Evolutionary conservation across 2,797 vertebrate species (phyloP), one percentile per base, ranked within the genome.

Genomic region (Anguilla obscura): DNA sequence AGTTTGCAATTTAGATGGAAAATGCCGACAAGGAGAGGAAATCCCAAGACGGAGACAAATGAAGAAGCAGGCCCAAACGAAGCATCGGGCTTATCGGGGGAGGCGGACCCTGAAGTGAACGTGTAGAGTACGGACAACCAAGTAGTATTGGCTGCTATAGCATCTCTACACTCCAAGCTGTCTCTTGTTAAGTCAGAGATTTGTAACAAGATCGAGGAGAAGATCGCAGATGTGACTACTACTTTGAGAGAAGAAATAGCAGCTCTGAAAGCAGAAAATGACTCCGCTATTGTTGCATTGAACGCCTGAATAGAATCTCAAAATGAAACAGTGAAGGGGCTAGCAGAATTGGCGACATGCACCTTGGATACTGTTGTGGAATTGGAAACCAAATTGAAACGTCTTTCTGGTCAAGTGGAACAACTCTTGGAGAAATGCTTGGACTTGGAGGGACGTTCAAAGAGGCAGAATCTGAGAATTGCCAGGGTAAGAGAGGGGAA

Each of bases 361-460:
- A 84, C 88, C 6, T 84, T 76, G 30, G 88, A 86, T 58, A 71
- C 60, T 33, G 76, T 86, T 40, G 52, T n/a, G 56, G 86, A 90
- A 14, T 27, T 88, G 6, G 71, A 86, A 56, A 79, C 54, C 14
- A 86, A 87, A 48, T 84, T 89, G 12, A 88, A 87, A 54, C 10
- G 24, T 30, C 40, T 45, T 45, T 45, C 40, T 45, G 30, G 86
- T 21, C 52, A 76, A 33, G 80, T 89, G 16, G 58, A 86, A 27
- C 52, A 83, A 66, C 86, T 89, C 6, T 85, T 52, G 9, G 86
- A 85, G 9, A 89, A 89, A 33, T 89, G 84, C 84, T 3, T 89
- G n/a, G 74, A 89, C 56, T 36, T 88, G 24, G 86, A 88, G 36
- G 85, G 89, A 7, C 71, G n/a, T 24, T 80, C 63, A 0, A 86